Evolutionary conservation across 2,888 invertebrate genomes (phyloP).

Genomic region (Apoderus coryli): DNA sequence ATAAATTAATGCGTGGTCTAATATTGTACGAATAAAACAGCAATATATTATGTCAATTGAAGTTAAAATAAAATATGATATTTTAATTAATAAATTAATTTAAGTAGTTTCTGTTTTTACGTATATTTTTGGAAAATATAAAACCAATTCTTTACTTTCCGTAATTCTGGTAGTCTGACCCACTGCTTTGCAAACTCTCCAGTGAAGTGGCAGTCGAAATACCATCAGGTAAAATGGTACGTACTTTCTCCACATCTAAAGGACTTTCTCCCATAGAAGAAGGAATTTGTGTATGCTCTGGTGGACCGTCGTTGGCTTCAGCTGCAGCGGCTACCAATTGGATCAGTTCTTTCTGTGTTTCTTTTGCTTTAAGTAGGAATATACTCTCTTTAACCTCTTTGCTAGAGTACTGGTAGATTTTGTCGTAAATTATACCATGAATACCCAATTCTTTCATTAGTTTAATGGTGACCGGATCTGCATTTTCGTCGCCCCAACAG

Average conservation of each 20-base stretch:
- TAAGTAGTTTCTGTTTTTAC: not conserved
- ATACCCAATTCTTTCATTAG: constrained; percentile 78
- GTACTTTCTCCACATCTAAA: constrained; percentile 30
- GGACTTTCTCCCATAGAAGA: constrained; percentile 22
- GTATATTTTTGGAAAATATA: too few relatives aligned
- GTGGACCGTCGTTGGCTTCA: constrained; percentile 17
- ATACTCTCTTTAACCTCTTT: constrained; percentile 71
- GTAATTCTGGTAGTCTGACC: constrained; percentile 17
- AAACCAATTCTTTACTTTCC: constrained; percentile 4
- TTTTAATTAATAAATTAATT: too few relatives aligned
- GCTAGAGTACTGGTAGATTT: constrained; percentile 61
- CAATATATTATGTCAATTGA: too few relatives aligned
- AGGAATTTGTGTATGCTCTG: not conserved
- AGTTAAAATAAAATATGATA: too few relatives aligned
- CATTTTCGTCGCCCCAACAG: constrained; percentile 96
- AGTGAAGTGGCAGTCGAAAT: constrained; percentile 42
- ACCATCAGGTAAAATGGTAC: constrained; percentile 24
- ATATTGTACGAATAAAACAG: too few relatives aligned
- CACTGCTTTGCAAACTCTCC: constrained; percentile 34
- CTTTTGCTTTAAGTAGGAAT: constrained; percentile 65
- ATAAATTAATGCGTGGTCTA: too few relatives aligned
- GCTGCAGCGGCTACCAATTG: constrained; percentile 28
- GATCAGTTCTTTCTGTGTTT: constrained; percentile 51
- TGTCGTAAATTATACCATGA: constrained; percentile 94
- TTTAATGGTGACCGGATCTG: constrained; percentile 71